Conservation (phyloP, 2,113 vertebrate genomes). For the Lonchura striata region DNA sequence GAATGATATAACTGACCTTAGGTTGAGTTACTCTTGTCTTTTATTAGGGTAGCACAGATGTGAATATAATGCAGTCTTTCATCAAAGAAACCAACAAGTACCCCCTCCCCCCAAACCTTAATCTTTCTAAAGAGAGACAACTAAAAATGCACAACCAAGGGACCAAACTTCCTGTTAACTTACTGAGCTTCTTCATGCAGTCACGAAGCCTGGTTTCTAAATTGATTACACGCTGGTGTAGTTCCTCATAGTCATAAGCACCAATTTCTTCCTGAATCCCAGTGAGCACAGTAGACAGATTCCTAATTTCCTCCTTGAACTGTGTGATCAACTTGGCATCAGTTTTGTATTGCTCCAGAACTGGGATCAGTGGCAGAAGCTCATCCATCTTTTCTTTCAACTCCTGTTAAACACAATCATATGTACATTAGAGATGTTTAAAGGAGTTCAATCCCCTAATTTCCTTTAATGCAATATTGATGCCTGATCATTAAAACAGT, state of each 20-base stretch:
- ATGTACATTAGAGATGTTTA: neutral
- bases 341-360: conserved; percentile 98
- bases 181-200: conserved; percentile 99
- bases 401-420: conserved; percentile 78
- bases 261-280: conserved; percentile 96
- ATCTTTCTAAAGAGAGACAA: neutral
- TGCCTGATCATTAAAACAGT: neutral
- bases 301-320: conserved; percentile 98
- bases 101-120: neutral
- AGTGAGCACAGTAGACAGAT: conserved; percentile 89
- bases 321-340: conserved; percentile 92
- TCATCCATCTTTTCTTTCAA: conserved; percentile 97
- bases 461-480: neutral
- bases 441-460: neutral
- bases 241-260: conserved; percentile 94
- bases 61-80: conserved; percentile 49
- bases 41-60: conserved; percentile 67
- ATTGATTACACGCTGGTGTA: conserved; percentile 90
- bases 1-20: neutral
- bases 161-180: conserved; percentile 64
- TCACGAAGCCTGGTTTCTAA: conserved; percentile 91
- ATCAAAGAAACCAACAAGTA: neutral
- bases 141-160: neutral
- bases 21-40: neutral
- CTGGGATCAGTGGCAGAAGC: conserved; percentile 92